phyloP scores from a whole-genome alignment of 2,113 vertebrate species.

The Rhinopomastus cyanomelas region DNA sequence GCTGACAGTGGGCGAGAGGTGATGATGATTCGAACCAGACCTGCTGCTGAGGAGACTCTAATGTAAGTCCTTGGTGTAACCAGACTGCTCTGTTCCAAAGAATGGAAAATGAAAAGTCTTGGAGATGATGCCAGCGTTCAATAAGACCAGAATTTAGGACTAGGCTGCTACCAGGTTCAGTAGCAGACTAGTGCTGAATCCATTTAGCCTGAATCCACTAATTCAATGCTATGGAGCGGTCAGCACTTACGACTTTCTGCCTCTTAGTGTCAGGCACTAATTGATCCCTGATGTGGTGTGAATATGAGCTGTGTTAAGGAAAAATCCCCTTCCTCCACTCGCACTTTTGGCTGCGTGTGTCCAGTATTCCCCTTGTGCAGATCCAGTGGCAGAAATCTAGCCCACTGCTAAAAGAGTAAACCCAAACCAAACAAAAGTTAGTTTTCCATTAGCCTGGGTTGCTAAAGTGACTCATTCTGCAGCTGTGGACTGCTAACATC shows the following conservation, averaged over 20 bases:
- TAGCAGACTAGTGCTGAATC: background rate
- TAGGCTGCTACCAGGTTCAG: background rate
- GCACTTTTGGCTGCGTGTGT: background rate
- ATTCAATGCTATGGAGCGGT: background rate
- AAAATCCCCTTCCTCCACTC: background rate
- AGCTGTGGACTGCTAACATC: constrained; percentile 45
- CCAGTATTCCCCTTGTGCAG: constrained; percentile 26
- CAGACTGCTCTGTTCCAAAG: background rate
- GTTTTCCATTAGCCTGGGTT: constrained; percentile 18
- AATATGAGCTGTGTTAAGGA: background rate
- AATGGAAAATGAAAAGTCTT: background rate
- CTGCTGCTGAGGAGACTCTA: background rate
- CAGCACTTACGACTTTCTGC: background rate
- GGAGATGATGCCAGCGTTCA: background rate
- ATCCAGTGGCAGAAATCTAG: constrained; percentile 25
- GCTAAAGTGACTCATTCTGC: constrained; percentile 52
- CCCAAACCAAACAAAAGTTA: constrained; percentile 20
- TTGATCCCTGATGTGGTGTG: background rate
- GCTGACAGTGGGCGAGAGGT: background rate
- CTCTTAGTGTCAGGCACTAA: background rate
- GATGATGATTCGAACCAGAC: constrained; percentile 1
- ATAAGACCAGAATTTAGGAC: background rate
- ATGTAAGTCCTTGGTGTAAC: background rate
- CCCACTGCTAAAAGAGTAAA: constrained; percentile 12
- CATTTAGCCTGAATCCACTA: background rate